phyloP scores from a whole-genome alignment of 2,113 vertebrate species.

The Cygnus buccinator region DNA sequence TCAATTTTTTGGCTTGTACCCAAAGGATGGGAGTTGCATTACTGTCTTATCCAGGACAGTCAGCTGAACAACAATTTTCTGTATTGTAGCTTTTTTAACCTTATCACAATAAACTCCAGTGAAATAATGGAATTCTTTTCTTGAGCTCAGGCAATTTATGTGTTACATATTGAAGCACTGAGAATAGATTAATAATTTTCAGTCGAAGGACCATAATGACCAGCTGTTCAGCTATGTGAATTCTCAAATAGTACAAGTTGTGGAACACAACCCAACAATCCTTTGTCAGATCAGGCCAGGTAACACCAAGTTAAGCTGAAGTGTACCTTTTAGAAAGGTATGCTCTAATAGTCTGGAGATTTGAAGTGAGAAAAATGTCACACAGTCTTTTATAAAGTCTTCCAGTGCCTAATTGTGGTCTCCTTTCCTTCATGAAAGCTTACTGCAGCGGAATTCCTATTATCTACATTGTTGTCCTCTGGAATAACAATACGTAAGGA shows the following conservation, averaged over 20 bases:
- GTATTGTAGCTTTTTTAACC: background rate
- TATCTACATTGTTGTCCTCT: background rate
- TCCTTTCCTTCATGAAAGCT: background rate
- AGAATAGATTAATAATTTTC: background rate
- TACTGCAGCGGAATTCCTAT: background rate
- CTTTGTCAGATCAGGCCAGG: background rate
- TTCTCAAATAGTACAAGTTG: background rate
- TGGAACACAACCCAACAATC: background rate
- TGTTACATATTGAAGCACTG: background rate
- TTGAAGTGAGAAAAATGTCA: background rate
- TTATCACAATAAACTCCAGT: background rate
- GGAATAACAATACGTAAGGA: background rate
- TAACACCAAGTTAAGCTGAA: background rate
- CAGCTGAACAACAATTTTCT: background rate
- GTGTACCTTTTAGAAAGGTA: background rate
- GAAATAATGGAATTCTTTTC: conserved; percentile 3
- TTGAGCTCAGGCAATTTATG: background rate
- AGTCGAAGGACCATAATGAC: background rate
- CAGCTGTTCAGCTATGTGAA: background rate
- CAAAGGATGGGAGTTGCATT: background rate
- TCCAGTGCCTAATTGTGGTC: background rate
- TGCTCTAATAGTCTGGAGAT: background rate
- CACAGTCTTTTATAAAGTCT: background rate
- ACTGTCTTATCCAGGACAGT: background rate
- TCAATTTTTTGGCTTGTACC: background rate